Conservation (phyloP, 2,888 invertebrate species). For the Serrognathus titanus region DNA sequence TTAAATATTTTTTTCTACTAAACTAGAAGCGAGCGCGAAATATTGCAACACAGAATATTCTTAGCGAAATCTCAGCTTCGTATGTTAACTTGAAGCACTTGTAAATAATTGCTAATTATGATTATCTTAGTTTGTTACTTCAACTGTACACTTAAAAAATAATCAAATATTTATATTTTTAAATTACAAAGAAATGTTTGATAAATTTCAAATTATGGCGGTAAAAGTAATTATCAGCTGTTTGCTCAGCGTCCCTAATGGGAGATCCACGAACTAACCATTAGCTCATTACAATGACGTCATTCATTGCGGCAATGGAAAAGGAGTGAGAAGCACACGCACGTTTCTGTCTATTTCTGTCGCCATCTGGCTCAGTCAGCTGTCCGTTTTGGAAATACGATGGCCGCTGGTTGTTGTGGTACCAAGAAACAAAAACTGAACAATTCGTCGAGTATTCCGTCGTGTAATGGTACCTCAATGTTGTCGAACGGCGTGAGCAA, state of each 20-base stretch:
- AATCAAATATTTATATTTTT: too few relatives aligned
- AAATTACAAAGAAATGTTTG: too few relatives aligned
- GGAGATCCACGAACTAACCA: neutral
- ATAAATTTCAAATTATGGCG: too few relatives aligned
- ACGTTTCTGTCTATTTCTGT: constrained; percentile 17
- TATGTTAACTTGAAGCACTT: too few relatives aligned
- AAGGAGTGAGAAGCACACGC: constrained; percentile 12
- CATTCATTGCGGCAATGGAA: constrained; percentile 15
- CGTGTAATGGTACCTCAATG: constrained; percentile 42
- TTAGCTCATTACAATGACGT: constrained; percentile 11
- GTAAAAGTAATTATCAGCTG: constrained; percentile 3
- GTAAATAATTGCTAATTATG: too few relatives aligned
- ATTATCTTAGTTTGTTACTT: too few relatives aligned
- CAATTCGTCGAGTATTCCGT: constrained; percentile 51
- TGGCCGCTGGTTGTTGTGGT: constrained; percentile 91
- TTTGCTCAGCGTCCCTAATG: constrained; percentile 1
- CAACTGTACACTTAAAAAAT: too few relatives aligned
- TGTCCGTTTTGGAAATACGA: constrained; percentile 45
- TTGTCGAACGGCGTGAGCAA: constrained; percentile 49
- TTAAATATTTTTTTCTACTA: too few relatives aligned
- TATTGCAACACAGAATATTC: too few relatives aligned
- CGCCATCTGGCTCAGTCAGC: constrained; percentile 34
- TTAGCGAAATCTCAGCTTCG: too few relatives aligned
- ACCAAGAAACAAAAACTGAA: constrained; percentile 89
- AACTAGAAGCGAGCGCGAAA: too few relatives aligned